Evolutionary conservation across 2,797 vertebrate species (phyloP).

Genomic region (Lates japonicus): DNA sequence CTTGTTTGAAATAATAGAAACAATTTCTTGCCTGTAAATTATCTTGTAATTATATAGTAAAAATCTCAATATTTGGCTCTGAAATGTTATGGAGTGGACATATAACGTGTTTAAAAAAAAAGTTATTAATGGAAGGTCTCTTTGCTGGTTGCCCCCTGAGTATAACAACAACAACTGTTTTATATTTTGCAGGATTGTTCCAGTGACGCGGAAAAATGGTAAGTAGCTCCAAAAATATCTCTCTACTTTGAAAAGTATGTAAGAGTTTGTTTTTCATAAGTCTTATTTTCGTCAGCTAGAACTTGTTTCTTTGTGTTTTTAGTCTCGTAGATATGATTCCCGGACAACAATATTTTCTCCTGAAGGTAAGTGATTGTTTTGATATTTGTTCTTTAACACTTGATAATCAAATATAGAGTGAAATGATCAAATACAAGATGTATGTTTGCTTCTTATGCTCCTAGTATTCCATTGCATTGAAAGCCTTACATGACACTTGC

Average conservation of each 20-base stretch:
- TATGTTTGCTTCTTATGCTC: background rate
- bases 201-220: conserved; percentile 70
- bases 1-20: too few relatives aligned
- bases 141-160: background rate
- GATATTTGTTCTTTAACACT: background rate
- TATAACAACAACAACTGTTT: background rate
- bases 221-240: background rate
- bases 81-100: too few relatives aligned
- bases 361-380: conserved; percentile 87
- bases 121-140: too few relatives aligned
- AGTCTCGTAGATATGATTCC: conserved; percentile 99
- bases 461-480: too few relatives aligned
- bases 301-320: conserved; percentile 25
- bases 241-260: background rate
- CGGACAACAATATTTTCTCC: conserved; percentile 99
- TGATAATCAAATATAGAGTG: background rate
- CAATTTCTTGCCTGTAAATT: too few relatives aligned
- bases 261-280: background rate
- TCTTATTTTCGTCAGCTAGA: background rate
- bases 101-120: too few relatives aligned
- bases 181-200: conserved; percentile 49
- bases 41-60: too few relatives aligned
- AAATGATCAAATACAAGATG: background rate
- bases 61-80: too few relatives aligned
- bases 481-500: background rate